A percentile compares a stretch with the other conserved stretches of the same genome.
These are phyloP conservation scores for Ginglymostoma cirratum DNA, from an alignment of 2,113 vertebrate species.

Conservation along the genomic window DNA sequence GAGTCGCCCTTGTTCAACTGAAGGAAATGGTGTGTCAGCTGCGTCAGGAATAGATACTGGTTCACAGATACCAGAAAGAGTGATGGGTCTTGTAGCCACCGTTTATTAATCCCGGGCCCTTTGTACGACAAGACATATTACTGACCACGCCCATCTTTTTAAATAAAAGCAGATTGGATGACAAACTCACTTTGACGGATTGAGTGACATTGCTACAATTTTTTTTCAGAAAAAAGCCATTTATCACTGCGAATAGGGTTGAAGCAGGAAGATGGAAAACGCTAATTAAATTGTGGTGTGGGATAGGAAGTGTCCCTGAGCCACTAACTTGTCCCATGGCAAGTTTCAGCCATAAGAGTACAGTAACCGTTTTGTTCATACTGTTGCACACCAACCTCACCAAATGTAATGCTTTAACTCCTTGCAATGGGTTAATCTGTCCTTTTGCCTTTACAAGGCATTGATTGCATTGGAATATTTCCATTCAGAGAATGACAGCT, in stretches of 20 bases:
- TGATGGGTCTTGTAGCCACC: neutral
- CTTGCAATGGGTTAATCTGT: neutral
- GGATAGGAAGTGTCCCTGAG: neutral
- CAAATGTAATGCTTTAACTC: neutral
- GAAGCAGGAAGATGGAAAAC: neutral
- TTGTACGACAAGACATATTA: neutral
- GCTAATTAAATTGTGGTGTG: neutral
- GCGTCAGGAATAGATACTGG: constrained; percentile 31
- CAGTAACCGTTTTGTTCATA: neutral
- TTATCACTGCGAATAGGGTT: neutral
- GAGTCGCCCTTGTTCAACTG: constrained; percentile 29
- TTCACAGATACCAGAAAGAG: constrained; percentile 7
- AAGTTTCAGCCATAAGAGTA: neutral
- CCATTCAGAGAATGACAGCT: neutral
- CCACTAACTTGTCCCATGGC: neutral
- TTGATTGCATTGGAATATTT: neutral
- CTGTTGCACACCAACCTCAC: neutral
- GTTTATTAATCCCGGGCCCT: neutral
- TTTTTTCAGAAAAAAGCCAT: neutral
- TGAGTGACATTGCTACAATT: neutral
- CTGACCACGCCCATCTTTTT: constrained; percentile 3
- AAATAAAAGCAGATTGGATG: constrained; percentile 30
- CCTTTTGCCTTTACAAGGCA: neutral
- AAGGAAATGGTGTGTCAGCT: constrained; percentile 27
- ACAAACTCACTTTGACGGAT: constrained; percentile 4